Base-by-base conservation (phyloP, 2,888 invertebrate genomes). In the Drosophila multiciliata region DNA sequence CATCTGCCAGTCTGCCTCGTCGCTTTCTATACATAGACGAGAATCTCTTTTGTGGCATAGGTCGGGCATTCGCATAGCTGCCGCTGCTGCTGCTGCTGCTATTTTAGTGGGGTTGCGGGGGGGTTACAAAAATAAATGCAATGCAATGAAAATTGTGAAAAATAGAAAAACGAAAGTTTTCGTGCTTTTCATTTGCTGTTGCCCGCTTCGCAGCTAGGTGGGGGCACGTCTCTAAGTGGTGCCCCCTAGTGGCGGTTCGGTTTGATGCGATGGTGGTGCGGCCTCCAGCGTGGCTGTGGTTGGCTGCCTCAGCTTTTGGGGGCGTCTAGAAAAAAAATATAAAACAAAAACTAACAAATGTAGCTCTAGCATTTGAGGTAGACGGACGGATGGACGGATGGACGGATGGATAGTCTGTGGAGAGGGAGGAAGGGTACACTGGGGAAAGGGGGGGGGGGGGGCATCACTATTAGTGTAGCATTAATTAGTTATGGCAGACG, bases 401-500 rank as follows among this genome's bases (percentile, higher is more conserved):
- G 29, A 5, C 6, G 23, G 23, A 23, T 2, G 23, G 23, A 23
- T 23, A 2, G 23, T 23, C 23, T 23, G 23, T 29, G 45, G 48
- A 38, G 66, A 33, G 35, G 36, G 55, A 29, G 35, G 36, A 53
- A 29, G 36, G 36, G 52, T 60, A 29, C 29, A 29, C 12, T 6
- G 55, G 55, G 67, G 55, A 52, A 45, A 67, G 86, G 42, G 75
- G 55, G 55, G 67, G 55, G 52, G 42, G 66, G 86, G 42, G 75
- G 65, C 78, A 68, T 80, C 89, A 87, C 89, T 86, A 89, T 90
- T 90, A 87, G 90, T 91, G 85, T 82, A 85, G 91, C 92, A 91
- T 91, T 92, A 92, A 92, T 91, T 91, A 91, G 91, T 91, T 92
- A 92, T 91, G 91, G 91, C 92, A 91, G 91, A 91, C 91, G 91